Evolutionary conservation across 1,140 invertebrate species (phyloP).

Genomic region (Ruditapes philippinarum): DNA sequence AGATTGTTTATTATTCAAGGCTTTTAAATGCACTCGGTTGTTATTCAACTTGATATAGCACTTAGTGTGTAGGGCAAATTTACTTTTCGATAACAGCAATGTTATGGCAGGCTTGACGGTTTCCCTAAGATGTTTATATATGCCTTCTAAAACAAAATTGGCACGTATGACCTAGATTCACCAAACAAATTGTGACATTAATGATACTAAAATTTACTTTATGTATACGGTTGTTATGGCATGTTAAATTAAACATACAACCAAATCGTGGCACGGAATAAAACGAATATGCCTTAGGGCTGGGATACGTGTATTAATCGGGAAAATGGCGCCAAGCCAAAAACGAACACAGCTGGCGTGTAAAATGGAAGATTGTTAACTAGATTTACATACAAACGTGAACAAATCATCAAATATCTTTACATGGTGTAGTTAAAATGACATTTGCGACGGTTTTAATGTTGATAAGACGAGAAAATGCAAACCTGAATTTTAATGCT

Average conservation of each 20-base stretch:
- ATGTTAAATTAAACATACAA: conserved; percentile 21
- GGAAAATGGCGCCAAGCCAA: conserved; percentile 37
- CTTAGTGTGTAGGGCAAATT: not conserved
- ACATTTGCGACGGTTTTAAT: conserved; percentile 40
- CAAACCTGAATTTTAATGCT: no score
- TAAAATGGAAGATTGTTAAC: not conserved
- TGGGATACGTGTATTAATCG: conserved; percentile 10
- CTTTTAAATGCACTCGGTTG: not conserved
- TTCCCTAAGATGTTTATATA: conserved; percentile 7
- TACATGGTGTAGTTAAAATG: conserved; percentile 23
- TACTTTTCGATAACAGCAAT: not conserved
- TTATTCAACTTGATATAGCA: conserved; percentile 6
- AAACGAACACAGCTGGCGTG: not conserved
- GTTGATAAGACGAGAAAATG: no score
- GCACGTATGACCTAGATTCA: conserved; percentile 26
- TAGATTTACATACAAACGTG: conserved; percentile 26
- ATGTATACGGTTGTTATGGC: conserved; percentile 8
- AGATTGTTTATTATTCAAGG: conserved; percentile 18
- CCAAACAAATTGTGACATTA: conserved; percentile 39
- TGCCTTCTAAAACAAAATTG: conserved; percentile 1
- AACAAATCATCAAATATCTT: conserved; percentile 1
- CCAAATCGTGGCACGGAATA: not conserved
- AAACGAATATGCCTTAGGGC: not conserved
- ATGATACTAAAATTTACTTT: conserved; percentile 30
- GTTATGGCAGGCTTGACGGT: not conserved